phyloP scores from a whole-genome alignment of 2,888 invertebrate species.

The Tipula helvola region DNA sequence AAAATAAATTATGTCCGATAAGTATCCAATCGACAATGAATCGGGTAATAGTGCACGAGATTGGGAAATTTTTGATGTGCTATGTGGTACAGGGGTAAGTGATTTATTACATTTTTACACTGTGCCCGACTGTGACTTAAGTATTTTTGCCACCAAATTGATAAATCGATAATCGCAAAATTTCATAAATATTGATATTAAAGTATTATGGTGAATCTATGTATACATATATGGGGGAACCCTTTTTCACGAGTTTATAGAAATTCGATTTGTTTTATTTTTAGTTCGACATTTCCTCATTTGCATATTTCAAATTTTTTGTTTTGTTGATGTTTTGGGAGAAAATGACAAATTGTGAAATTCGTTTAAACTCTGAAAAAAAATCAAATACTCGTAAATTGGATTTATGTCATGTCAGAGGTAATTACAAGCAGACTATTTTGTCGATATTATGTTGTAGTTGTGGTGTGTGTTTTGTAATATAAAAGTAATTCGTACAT shows the following conservation, averaged over 20 bases:
- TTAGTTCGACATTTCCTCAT: neutral
- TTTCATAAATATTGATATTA: neutral
- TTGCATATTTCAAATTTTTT: neutral
- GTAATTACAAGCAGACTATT: neutral
- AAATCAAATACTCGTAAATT: neutral
- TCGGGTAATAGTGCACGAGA: constrained; percentile 48
- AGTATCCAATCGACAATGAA: constrained; percentile 12
- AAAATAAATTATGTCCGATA: neutral
- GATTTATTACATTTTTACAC: neutral
- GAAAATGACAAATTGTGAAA: neutral
- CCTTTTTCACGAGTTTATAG: neutral
- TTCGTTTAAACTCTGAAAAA: neutral
- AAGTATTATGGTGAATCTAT: neutral
- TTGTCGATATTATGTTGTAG: neutral
- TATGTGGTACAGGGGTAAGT: constrained; percentile 34
- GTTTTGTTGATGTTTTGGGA: neutral
- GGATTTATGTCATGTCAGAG: neutral
- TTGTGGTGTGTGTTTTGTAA: neutral
- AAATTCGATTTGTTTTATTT: neutral
- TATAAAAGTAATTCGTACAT: neutral
- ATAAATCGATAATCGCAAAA: neutral
- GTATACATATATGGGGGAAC: neutral
- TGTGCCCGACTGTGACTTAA: neutral
- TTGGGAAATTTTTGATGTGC: constrained; percentile 59
- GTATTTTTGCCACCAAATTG: neutral